Evolutionary conservation across 2,113 vertebrate genomes (phyloP), one percentile per base, ranked within the genome.

Genomic region (Rhombomys opimus): DNA sequence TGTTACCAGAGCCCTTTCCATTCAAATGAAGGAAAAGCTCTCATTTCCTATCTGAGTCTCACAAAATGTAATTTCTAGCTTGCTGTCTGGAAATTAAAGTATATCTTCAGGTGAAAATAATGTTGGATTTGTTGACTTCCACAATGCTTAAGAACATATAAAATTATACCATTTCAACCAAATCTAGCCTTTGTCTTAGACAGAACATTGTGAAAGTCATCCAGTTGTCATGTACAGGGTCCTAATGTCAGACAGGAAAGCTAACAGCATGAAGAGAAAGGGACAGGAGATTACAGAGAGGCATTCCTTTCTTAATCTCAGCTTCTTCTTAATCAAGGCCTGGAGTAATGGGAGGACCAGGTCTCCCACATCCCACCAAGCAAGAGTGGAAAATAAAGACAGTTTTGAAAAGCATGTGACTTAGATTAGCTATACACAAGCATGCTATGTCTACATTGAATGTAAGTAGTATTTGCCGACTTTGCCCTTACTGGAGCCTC

Each of bases 11-110:
- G 41, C 2, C 67, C 38, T 75, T 15, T 13, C 18, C 72, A n/a
- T 81, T 94, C 11, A 32, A 87, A 61, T 38, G 59, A 87, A 91
- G 57, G 41, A 91, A 90, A 92, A 72, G 13, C 38, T 73, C 68
- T 57, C 35, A 76, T 46, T 32, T 41, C 38, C n/a, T 89, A 18
- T 65, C 14, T 10, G 23, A 32, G 76, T 78, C 46, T 57, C 77
- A 50, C 41, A 68, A 22, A 50, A 67, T 32, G 41, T 59, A 32
- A 59, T 75, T 41, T 52, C 25, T 50, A 68, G 70, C 82, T 90
- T 90, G 4, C 70, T 77, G 38, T 27, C 46, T 70, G 65, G 30
- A 70, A 70, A 50, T 52, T 35, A 52, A 68, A 68, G 38, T 46
- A 89, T 82, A 4, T 76, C 25, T 93, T 92, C 22, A 82, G 23